These are phyloP conservation scores for Morpho helenor DNA, from an alignment of 2,888 invertebrate genomes.

Conservation along the genomic window DNA sequence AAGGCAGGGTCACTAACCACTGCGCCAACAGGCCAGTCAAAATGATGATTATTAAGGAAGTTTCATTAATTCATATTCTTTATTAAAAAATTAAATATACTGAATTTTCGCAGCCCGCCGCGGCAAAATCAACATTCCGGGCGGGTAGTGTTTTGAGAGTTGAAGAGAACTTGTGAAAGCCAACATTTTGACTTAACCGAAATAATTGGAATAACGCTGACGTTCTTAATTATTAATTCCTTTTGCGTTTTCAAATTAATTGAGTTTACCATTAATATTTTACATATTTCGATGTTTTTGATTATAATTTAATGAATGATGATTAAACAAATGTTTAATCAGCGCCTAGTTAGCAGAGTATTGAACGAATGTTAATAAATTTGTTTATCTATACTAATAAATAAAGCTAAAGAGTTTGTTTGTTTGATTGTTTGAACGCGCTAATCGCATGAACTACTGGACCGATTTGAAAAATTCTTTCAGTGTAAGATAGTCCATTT, in stretches of 20 bases:
- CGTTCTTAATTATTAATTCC: conserved; percentile 10
- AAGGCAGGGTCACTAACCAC: no score
- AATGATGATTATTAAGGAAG: neutral
- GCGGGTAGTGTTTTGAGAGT: conserved; percentile 9
- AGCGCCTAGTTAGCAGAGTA: no score
- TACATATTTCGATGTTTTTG: neutral
- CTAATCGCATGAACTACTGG: no score
- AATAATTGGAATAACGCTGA: conserved; percentile 13
- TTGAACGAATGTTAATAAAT: no score
- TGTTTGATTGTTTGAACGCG: no score
- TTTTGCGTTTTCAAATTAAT: conserved; percentile 5
- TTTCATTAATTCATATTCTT: conserved; percentile 4
- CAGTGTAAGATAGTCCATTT: no score
- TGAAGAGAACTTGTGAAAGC: conserved; percentile 11
- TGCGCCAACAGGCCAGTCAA: no score
- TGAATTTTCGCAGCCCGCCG: conserved; percentile 10
- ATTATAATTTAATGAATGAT: neutral
- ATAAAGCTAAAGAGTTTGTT: no score
- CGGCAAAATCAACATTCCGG: conserved; percentile 15
- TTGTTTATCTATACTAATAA: no score
- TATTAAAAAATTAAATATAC: neutral
- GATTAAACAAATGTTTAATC: no score
- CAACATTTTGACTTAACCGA: conserved; percentile 12
- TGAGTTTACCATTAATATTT: neutral
- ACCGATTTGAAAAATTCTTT: no score